Conservation (phyloP, 2,888 invertebrate species). For the Erannis defoliaria region DNA sequence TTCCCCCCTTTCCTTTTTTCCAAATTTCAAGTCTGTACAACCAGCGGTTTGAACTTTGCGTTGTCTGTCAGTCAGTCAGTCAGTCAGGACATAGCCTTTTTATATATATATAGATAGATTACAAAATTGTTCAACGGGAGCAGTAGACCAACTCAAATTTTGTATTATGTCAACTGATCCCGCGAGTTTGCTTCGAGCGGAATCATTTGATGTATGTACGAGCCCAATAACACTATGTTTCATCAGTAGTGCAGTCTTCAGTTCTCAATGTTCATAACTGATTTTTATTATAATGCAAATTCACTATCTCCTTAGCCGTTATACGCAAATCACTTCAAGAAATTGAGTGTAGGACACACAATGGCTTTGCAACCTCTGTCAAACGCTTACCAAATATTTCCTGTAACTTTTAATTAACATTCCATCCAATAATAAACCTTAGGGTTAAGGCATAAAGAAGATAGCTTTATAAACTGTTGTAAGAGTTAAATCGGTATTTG, state of each 20-base stretch:
- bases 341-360: constrained; percentile 48
- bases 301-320: constrained; percentile 52
- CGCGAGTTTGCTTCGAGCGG: no score
- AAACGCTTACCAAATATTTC: constrained; percentile 37
- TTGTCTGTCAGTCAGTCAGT: no score
- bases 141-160: no score
- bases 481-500: constrained; percentile 32
- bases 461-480: not conserved
- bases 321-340: constrained; percentile 57
- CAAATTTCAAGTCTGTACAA: no score
- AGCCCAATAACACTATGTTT: no score
- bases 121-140: no score
- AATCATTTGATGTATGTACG: no score
- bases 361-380: constrained; percentile 38
- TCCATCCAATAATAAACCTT: constrained; percentile 34
- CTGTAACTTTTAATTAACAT: constrained; percentile 23
- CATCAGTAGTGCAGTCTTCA: not conserved
- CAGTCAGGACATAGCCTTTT: no score
- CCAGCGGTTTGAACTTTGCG: no score
- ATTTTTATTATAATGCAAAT: constrained; percentile 52
- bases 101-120: no score
- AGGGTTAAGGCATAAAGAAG: not conserved
- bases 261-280: not conserved
- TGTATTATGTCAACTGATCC: no score
- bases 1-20: no score